phyloP scores from a whole-genome alignment of 2,113 vertebrate species.

The Plectropomus leopardus region DNA sequence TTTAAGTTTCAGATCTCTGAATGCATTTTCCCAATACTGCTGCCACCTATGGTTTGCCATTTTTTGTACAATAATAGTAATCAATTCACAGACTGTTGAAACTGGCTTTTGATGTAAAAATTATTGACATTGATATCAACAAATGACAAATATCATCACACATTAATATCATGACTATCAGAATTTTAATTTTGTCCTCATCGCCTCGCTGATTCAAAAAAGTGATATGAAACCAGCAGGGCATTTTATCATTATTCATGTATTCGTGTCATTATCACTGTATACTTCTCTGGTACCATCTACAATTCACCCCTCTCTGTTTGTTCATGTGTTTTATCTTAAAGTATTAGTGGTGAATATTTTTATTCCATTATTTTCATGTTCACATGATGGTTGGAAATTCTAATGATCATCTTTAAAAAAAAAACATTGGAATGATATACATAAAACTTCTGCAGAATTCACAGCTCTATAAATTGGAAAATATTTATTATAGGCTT shows the following conservation, averaged over 20 bases:
- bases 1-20: too few relatives aligned
- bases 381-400: not conserved
- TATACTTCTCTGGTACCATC: not conserved
- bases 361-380: not conserved
- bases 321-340: not conserved
- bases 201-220: not conserved
- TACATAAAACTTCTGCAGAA: not conserved
- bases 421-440: not conserved
- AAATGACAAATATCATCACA: not conserved
- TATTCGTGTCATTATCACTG: not conserved
- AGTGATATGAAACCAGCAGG: not conserved
- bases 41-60: not conserved
- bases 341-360: not conserved
- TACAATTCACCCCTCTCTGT: not conserved
- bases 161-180: not conserved
- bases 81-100: too few relatives aligned
- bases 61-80: not conserved
- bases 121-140: too few relatives aligned
- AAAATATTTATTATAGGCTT: slow-evolving; percentile 27
- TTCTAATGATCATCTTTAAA: not conserved
- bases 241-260: not conserved
- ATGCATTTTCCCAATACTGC: not conserved
- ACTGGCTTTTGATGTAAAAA: too few relatives aligned
- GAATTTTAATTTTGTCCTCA: not conserved
- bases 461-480: not conserved